Base-by-base conservation (phyloP, 2,113 vertebrate genomes). In the Paracanthobrama guichenoti region DNA sequence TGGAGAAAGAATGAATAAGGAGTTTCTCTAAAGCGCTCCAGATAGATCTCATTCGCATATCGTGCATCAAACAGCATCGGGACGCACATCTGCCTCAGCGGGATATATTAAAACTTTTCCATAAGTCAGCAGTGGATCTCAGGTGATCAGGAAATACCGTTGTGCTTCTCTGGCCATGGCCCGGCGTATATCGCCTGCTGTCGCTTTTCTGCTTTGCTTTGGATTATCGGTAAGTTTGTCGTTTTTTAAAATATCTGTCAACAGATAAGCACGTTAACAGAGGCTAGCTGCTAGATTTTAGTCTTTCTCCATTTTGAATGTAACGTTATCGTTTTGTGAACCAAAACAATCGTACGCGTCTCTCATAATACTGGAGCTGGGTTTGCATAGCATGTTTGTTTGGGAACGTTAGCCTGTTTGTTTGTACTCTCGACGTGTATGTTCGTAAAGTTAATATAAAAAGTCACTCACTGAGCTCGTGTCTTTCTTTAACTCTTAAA, bases 171-270 rank as follows among this genome's bases (percentile, higher is more conserved):
- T 62, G 64, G 84, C 26, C 57, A 88, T 88, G 87, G 78, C 62
- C 82, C 77, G 82, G 81, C 84, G 75, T 44, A 67, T 62, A 2
- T n/a, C 69, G n/a, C 20, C 82, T 6, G 28, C n/a, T 57, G 28
- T 82, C 4, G 16, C 82, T 66, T 22, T 57, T 78, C 48, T 81
- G 3, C 14, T 71, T 78, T 44, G n/a, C 24, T 62, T 46, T 4
- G 66, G 20, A 71, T 42, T 86, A 12, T 46, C 11, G 78, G 87
- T 88, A 81, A 84, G 84, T 81, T 67, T 50, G 5, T 22, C 26
- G 44, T 26, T 64, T 22, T 55, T 72, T 72, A 20, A 42, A 42
- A 31, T 10, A 9, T 28, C 39, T 18, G 1, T 9, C n/a, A 10
- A 64, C 8, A 66, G 14, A 22, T 35, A 53, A 24, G 42, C 14